Conservation (phyloP, 2,113 vertebrate genomes). For the Pungitius pungitius region DNA sequence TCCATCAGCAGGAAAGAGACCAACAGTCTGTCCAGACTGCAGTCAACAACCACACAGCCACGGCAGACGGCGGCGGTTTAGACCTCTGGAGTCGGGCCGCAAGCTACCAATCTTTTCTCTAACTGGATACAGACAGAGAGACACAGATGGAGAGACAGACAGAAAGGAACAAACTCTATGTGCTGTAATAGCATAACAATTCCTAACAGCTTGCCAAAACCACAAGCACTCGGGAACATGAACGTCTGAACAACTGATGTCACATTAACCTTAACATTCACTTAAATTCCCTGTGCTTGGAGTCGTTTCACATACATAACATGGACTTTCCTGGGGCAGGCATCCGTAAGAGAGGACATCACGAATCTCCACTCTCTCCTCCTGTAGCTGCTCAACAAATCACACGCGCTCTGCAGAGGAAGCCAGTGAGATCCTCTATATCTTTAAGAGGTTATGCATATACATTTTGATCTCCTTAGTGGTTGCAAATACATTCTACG, state of each 20-base stretch:
- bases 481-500: neutral
- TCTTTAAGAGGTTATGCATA: neutral
- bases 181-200: conserved; percentile 7
- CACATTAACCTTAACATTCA: conserved; percentile 5
- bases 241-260: neutral
- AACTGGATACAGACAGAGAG: conserved; percentile 33
- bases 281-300: neutral
- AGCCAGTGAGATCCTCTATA: neutral
- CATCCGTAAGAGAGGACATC: neutral
- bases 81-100: conserved; percentile 42
- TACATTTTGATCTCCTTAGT: neutral
- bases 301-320: conserved; percentile 15
- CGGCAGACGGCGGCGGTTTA: conserved; percentile 40
- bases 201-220: conserved; percentile 21
- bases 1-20: conserved; percentile 9
- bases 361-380: neutral
- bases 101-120: conserved; percentile 39
- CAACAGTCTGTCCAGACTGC: conserved; percentile 26
- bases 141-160: conserved; percentile 20
- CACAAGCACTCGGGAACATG: neutral
- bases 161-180: neutral
- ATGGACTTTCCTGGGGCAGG: neutral
- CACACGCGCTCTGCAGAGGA: neutral
- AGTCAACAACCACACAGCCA: conserved; percentile 39
- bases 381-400: neutral